Evolutionary conservation across 2,797 vertebrate species (phyloP), one percentile per base, ranked within the genome.

Genomic region (Ateles fusciceps): DNA sequence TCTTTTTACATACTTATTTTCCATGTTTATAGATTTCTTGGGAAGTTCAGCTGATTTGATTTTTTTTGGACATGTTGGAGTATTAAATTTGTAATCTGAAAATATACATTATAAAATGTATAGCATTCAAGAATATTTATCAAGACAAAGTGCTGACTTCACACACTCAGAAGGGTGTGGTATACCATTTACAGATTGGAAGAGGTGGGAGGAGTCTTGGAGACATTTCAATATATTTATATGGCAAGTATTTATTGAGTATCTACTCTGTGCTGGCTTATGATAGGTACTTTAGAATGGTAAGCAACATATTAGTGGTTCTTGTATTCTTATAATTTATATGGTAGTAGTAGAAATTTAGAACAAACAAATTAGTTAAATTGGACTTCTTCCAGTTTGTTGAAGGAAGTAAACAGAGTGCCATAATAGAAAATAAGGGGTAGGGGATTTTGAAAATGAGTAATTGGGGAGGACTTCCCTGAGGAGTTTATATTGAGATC

Each of bases 91-190:
- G 44, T 83, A 72, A 89, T 55, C 92, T 36, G 44, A 91, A 97
- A 95, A 64, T 85, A 15, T 87, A 44, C 36, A 94, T 97, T 75
- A 96, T 95, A 93, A 96, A 92, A 48, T 78, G 4, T 44, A 17
- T 68, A 28, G n/a, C 80, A 24, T 26, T 86, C 13, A 89, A 33
- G 86, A 88, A 68, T 76, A 30, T 89, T 89, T 88, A 86, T 78
- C 22, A 96, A 86, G 79, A 75, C 46, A 46, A 78, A 78, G 26
- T 55, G 15, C 57, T 93, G 33, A 74, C 71, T 78, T 83, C 14
- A 24, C 17, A 68, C 26, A 52, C 33, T 28, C 80, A 55, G 74
- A 81, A 80, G 39, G 14, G 50, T 39, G 5, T 26, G 13, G 4
- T 42, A 6, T 64, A 19, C n/a, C 24, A 22, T 55, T 68, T 21